phyloP scores from a whole-genome alignment of 2,797 vertebrate genomes.

The Rhinatrema bivittatum region DNA sequence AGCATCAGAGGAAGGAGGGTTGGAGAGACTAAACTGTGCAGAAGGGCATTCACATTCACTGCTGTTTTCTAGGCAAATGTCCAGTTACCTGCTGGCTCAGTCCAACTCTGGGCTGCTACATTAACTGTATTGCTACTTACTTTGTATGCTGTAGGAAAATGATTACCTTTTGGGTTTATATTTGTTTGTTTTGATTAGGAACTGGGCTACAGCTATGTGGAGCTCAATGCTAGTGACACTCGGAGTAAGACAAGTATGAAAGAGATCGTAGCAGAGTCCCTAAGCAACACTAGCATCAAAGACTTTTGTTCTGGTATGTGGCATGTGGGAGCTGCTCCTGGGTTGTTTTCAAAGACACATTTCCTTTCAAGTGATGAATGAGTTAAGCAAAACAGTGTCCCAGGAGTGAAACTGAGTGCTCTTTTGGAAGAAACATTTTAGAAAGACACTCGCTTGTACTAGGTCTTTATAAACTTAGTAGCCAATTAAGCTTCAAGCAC shows the following conservation, averaged over 20 bases:
- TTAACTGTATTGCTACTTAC: neutral
- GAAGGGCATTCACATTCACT: no score
- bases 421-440: neutral
- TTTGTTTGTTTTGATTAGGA: conserved; percentile 59
- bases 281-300: conserved; percentile 94
- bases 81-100: neutral
- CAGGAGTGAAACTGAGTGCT: neutral
- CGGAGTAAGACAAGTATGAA: conserved; percentile 91
- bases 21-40: no score
- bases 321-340: neutral
- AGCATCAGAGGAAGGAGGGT: no score
- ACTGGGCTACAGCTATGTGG: conserved; percentile 86
- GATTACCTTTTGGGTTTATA: no score
- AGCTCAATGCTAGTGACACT: conserved; percentile 93
- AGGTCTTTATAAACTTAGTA: no score
- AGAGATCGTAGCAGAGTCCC: conserved; percentile 78
- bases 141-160: conserved; percentile 7
- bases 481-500: no score
- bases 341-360: neutral
- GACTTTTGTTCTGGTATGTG: conserved; percentile 79
- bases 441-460: no score
- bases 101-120: fast-evolving
- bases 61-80: neutral
- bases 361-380: neutral
- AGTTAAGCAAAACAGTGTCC: neutral